These are phyloP conservation scores for Alcis repandata DNA, from an alignment of 2,888 invertebrate species.

Conservation along the genomic window DNA sequence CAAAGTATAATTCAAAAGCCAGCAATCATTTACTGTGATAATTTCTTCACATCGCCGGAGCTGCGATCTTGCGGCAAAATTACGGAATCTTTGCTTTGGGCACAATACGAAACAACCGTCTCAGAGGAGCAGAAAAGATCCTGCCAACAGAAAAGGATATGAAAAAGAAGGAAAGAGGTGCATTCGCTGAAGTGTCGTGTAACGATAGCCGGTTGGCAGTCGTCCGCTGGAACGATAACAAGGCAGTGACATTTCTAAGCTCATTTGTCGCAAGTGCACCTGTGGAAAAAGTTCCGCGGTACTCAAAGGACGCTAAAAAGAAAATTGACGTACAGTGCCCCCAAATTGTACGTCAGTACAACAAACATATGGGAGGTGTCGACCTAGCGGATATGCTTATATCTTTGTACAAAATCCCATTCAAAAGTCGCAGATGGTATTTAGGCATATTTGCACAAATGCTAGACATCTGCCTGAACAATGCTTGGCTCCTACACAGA, in stretches of 20 bases:
- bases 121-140: conserved; percentile 46
- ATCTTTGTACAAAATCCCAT: conserved; percentile 49
- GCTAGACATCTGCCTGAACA: conserved; percentile 49
- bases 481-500: conserved; percentile 42
- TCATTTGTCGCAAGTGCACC: conserved; percentile 52
- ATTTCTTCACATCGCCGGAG: conserved; percentile 47
- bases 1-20: conserved; percentile 36
- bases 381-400: conserved; percentile 56
- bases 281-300: conserved; percentile 50
- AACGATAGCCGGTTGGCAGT: conserved; percentile 45
- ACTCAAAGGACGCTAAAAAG: conserved; percentile 49
- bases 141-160: conserved; percentile 44
- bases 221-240: conserved; percentile 58
- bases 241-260: conserved; percentile 54
- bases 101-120: conserved; percentile 49
- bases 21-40: conserved; percentile 35
- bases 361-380: conserved; percentile 60
- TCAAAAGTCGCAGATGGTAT: conserved; percentile 53
- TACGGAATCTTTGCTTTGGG: conserved; percentile 50
- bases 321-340: conserved; percentile 56
- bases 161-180: conserved; percentile 48
- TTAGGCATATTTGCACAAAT: conserved; percentile 54
- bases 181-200: conserved; percentile 43
- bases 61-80: conserved; percentile 45
- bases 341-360: conserved; percentile 56